Conservation (phyloP, 2,797 vertebrate species). For the Cyprinodon diabolis region DNA sequence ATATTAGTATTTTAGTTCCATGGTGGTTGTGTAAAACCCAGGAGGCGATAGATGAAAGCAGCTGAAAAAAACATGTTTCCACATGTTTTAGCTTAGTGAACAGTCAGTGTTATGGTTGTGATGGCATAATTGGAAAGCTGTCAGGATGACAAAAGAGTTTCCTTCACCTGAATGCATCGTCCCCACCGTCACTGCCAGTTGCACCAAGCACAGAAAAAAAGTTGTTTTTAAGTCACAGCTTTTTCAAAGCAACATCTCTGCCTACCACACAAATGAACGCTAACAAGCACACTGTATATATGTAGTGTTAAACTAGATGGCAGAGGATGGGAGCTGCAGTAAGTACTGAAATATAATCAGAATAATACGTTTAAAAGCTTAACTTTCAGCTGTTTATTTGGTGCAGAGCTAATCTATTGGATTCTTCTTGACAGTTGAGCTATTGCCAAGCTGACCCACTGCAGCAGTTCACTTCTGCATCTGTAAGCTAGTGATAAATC, state of each 20-base stretch:
- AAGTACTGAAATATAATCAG: neutral
- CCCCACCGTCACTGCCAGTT: neutral
- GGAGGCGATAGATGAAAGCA: neutral
- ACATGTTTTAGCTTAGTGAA: constrained; percentile 3
- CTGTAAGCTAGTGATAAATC: neutral
- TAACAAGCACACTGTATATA: neutral
- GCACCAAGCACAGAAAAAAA: neutral
- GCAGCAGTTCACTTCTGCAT: neutral
- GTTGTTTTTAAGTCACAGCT: neutral
- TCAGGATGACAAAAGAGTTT: constrained; percentile 10
- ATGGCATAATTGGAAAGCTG: constrained; percentile 2
- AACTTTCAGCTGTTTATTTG: neutral
- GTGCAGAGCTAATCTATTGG: neutral
- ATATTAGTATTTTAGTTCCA: neutral
- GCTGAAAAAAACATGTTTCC: neutral
- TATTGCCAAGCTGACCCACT: neutral
- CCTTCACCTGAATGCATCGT: constrained; percentile 5
- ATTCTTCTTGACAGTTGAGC: constrained; percentile 1
- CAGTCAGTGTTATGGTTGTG: neutral
- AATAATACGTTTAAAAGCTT: neutral
- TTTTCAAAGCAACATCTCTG: constrained; percentile 1
- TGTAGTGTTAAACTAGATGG: neutral
- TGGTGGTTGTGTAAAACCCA: neutral
- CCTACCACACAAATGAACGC: constrained; percentile 2
- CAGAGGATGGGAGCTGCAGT: neutral